phyloP scores from a whole-genome alignment of 2,888 invertebrate species.

The Sinelater perroti region DNA sequence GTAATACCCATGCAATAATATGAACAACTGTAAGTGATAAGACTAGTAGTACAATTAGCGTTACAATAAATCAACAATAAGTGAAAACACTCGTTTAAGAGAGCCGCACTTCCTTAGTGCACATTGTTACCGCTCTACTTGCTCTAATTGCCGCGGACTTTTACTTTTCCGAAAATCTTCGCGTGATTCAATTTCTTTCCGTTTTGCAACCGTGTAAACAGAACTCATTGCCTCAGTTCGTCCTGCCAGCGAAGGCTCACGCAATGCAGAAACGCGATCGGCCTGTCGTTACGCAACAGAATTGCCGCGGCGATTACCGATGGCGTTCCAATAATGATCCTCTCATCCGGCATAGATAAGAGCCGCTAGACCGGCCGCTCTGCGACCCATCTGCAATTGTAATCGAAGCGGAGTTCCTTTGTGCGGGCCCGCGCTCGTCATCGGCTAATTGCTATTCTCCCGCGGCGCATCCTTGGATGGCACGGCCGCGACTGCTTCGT shows the following conservation, averaged over 20 bases:
- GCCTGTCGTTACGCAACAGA: neutral
- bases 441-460: neutral
- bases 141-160: neutral
- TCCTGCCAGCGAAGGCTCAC: slow-evolving; percentile 7
- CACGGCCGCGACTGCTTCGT: neutral
- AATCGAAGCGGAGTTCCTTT: neutral
- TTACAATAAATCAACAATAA: no score
- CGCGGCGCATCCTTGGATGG: neutral
- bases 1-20: no score
- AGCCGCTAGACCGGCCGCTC: neutral
- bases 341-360: neutral
- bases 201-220: slow-evolving; percentile 5
- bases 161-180: slow-evolving; percentile 1
- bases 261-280: slow-evolving; percentile 4
- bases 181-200: neutral
- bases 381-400: neutral
- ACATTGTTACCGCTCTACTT: no score
- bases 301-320: no score
- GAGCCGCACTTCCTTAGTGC: no score
- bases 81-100: no score
- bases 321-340: no score
- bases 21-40: no score
- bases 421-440: neutral
- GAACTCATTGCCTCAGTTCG: slow-evolving; percentile 6
- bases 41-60: no score